Base-by-base conservation (phyloP, 1,140 invertebrate species). In the Anthonomus grandis region DNA sequence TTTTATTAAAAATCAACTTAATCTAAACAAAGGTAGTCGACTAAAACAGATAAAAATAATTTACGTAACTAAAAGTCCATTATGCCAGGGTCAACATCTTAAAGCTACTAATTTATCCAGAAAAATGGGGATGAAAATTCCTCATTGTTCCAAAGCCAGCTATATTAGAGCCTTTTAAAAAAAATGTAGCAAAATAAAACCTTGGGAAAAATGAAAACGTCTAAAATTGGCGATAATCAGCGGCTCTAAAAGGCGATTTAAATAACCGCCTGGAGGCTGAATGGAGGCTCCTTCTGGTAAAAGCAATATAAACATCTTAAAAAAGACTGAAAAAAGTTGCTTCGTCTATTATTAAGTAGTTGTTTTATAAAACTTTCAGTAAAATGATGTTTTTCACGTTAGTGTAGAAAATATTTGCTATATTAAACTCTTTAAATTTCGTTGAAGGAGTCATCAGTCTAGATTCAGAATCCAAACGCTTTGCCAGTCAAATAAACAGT, bases 401-500 rank as follows among this genome's bases (percentile, higher is more conserved):
- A n/a, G n/a, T n/a, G n/a, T n/a, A n/a, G n/a, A n/a, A n/a, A n/a
- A n/a, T n/a, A n/a, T n/a, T n/a, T n/a, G n/a, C n/a, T n/a, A n/a
- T n/a, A n/a, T n/a, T n/a, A n/a, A n/a, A n/a, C n/a, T n/a, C n/a
- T n/a, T n/a, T n/a, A n/a, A n/a, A n/a, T n/a, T n/a, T n/a, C n/a
- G n/a, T n/a, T n/a, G n/a, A n/a, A n/a, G n/a, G n/a, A 39, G 17
- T 34, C 53, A 27, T 31, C 21, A 13, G 49, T 41, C 47, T 27
- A 68, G 83, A 84, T 84, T 85, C 81, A 85, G 83, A 85, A 85
- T 85, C 84, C 84, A 84, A 84, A 86, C 83, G 83, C 84, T 86
- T 86, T 86, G 82, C 83, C 84, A 76, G 72, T 75, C 70, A 68
- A 73, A 66, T 57, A 64, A 65, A 79, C 78, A 83, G 84, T 85